Conservation (phyloP, 2,113 vertebrate genomes). For the Dolichotis patagonum region DNA sequence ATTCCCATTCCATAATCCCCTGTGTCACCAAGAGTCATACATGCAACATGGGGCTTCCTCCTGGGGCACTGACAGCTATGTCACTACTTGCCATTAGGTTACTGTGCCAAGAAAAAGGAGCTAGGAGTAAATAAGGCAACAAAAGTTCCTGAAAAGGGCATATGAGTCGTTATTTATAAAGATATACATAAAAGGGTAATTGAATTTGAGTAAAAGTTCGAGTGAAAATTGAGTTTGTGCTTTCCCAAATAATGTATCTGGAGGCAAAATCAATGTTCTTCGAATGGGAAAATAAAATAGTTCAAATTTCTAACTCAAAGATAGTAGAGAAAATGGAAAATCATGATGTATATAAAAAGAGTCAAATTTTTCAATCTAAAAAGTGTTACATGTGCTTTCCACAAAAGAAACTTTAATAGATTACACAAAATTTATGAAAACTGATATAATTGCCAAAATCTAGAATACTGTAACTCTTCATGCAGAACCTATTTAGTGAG, state of each 20-base stretch:
- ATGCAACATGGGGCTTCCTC: neutral
- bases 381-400: neutral
- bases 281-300: neutral
- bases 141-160: neutral
- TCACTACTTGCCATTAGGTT: neutral
- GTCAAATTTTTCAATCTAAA: neutral
- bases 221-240: no score
- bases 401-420: neutral
- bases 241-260: neutral
- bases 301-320: neutral
- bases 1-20: no score
- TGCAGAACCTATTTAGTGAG: neutral
- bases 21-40: accelerated
- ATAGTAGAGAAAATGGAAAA: neutral
- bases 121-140: no score
- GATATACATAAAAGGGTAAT: neutral
- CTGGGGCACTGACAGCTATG: no score
- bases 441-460: neutral
- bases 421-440: neutral
- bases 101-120: neutral
- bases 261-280: neutral
- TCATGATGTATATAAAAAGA: neutral
- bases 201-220: neutral
- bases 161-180: neutral
- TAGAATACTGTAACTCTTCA: neutral